Percentiles rank a stretch among this genome's conserved stretches.
Evolutionary conservation across 2,888 invertebrate genomes (phyloP).

Genomic region (Eupithecia dodoneata): DNA sequence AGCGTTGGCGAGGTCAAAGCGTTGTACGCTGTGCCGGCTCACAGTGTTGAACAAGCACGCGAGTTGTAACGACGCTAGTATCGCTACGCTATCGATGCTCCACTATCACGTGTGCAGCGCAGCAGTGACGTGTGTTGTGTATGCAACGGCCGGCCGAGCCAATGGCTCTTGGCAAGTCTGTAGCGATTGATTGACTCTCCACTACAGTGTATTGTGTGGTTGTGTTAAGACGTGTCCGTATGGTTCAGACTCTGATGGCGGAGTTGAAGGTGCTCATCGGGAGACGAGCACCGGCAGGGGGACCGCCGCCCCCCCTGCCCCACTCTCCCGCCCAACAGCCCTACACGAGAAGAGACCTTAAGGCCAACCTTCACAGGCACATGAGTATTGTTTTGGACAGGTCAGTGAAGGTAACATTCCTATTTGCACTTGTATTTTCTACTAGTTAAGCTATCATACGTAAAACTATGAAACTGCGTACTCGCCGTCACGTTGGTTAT

Average conservation of each 20-base stretch:
- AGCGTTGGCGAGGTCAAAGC: slow-evolving; percentile 79
- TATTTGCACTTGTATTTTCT: slow-evolving; percentile 23
- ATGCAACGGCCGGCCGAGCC: slow-evolving; percentile 74
- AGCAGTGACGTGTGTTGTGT: slow-evolving; percentile 71
- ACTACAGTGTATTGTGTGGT: slow-evolving; percentile 72
- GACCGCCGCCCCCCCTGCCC: slow-evolving; percentile 57
- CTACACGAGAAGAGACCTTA: slow-evolving; percentile 78
- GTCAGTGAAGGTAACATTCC: slow-evolving; percentile 60
- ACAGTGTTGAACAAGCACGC: slow-evolving; percentile 80
- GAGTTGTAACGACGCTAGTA: slow-evolving; percentile 74
- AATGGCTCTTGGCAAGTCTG: slow-evolving; percentile 78
- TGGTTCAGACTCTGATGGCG: slow-evolving; percentile 82
- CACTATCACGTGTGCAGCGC: slow-evolving; percentile 78
- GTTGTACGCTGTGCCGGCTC: slow-evolving; percentile 58
- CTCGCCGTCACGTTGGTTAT: slow-evolving; percentile 32
- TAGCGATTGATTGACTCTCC: slow-evolving; percentile 70
- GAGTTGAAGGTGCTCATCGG: slow-evolving; percentile 82
- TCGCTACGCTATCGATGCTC: slow-evolving; percentile 68
- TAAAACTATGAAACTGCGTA: slow-evolving; percentile 21
- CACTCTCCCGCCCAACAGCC: slow-evolving; percentile 65
- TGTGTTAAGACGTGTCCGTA: slow-evolving; percentile 76
- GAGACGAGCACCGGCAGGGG: slow-evolving; percentile 76
- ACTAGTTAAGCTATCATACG: slow-evolving; percentile 1
- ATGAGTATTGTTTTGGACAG: slow-evolving; percentile 83
- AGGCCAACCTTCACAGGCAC: slow-evolving; percentile 81